phyloP scores from a whole-genome alignment of 2,888 invertebrate genomes.

The Antheraea yamamai region DNA sequence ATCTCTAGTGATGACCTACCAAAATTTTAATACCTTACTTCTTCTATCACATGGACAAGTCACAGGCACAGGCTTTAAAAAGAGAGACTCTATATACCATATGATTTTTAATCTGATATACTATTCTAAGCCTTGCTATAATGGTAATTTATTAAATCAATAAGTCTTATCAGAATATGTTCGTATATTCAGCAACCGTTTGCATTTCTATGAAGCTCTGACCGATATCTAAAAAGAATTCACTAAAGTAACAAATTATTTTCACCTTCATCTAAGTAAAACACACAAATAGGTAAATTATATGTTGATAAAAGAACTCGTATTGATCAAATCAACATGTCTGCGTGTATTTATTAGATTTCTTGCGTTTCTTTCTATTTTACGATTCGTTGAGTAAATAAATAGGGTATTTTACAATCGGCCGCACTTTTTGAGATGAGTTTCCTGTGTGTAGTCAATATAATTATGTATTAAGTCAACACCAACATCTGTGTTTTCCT shows the following conservation, averaged over 20 bases:
- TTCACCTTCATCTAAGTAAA: neutral
- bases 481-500: neutral
- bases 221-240: neutral
- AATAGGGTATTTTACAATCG: conserved; percentile 2
- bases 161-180: too few relatives aligned
- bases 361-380: conserved; percentile 20
- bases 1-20: too few relatives aligned
- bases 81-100: too few relatives aligned
- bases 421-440: neutral
- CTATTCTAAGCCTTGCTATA: too few relatives aligned
- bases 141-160: too few relatives aligned
- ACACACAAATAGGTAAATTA: conserved; percentile 3
- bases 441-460: neutral
- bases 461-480: neutral
- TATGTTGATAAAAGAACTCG: conserved; percentile 13
- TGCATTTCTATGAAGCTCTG: neutral
- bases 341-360: conserved; percentile 22
- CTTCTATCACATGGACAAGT: too few relatives aligned
- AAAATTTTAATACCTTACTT: too few relatives aligned
- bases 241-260: neutral
- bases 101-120: too few relatives aligned
- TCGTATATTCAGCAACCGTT: neutral
- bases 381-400: conserved; percentile 15
- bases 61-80: too few relatives aligned
- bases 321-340: conserved; percentile 22